phyloP scores from a whole-genome alignment of 2,797 vertebrate species.

The Sebastes minor region DNA sequence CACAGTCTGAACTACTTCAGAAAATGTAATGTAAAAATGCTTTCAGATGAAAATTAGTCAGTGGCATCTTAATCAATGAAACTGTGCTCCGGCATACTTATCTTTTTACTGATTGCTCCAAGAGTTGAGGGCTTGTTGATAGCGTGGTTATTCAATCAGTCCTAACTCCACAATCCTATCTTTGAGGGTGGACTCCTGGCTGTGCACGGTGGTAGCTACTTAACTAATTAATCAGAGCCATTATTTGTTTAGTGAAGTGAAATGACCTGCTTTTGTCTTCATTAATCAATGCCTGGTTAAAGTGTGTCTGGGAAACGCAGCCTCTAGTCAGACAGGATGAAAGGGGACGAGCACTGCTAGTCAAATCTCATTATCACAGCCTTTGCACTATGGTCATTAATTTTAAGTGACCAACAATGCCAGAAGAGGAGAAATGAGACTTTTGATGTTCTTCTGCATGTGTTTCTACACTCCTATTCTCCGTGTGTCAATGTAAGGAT shows the following conservation, averaged over 20 bases:
- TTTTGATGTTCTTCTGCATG: background rate
- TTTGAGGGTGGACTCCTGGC: slow-evolving; percentile 1
- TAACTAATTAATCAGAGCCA: slow-evolving; percentile 58
- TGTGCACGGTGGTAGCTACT: slow-evolving; percentile 40
- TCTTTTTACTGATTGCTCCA: slow-evolving; percentile 2
- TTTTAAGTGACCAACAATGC: background rate
- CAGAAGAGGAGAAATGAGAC: background rate
- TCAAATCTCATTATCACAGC: background rate
- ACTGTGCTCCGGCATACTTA: background rate
- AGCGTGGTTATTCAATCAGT: slow-evolving; percentile 24
- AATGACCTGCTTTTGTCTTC: slow-evolving; percentile 57
- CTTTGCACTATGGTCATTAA: background rate
- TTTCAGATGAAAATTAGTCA: slow-evolving; percentile 8
- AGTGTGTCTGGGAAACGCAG: slow-evolving; percentile 9
- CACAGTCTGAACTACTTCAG: background rate
- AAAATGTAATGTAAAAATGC: background rate
- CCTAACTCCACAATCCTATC: background rate
- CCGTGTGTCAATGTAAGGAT: background rate
- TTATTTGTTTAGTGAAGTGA: slow-evolving; percentile 60
- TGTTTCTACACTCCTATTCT: background rate
- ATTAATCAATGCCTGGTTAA: slow-evolving; percentile 41
- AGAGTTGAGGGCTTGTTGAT: background rate
- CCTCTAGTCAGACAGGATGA: background rate
- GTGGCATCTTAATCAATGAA: slow-evolving; percentile 9
- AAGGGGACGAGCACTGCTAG: background rate